Conservation (phyloP, 2,113 vertebrate species). For the Salvelinus alpinus region DNA sequence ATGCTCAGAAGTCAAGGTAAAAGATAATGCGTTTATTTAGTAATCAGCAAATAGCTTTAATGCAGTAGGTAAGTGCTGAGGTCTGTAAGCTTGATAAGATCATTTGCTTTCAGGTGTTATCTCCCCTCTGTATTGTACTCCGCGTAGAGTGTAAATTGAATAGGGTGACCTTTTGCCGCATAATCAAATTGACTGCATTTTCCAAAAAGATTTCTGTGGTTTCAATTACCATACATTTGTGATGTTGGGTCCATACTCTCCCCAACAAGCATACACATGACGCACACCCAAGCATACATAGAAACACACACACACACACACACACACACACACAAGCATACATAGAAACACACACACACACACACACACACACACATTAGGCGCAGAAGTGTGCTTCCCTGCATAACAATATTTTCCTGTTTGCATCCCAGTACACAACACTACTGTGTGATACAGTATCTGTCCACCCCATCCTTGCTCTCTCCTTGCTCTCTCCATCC, state of each 20-base stretch:
- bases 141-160: conserved; percentile 85
- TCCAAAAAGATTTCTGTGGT: conserved; percentile 79
- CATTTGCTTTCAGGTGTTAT: conserved; percentile 85
- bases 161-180: conserved; percentile 83
- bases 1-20: conserved; percentile 64
- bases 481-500: conserved; percentile 38
- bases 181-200: conserved; percentile 86
- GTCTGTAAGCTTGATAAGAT: conserved; percentile 79
- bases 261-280: neutral
- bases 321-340: no score
- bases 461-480: conserved; percentile 42
- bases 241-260: conserved; percentile 56
- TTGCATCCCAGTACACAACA: conserved; percentile 45
- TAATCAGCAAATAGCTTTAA: conserved; percentile 85
- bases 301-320: no score
- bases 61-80: conserved; percentile 76
- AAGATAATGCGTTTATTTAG: conserved; percentile 81
- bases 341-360: no score
- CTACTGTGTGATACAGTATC: conserved; percentile 27
- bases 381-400: conserved; percentile 37
- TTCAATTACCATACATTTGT: conserved; percentile 86
- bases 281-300: neutral
- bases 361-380: no score
- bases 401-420: conserved; percentile 53
- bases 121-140: conserved; percentile 70